These are phyloP conservation scores for Drosophila monieri DNA, from an alignment of 2,888 invertebrate species.

Conservation along the genomic window DNA sequence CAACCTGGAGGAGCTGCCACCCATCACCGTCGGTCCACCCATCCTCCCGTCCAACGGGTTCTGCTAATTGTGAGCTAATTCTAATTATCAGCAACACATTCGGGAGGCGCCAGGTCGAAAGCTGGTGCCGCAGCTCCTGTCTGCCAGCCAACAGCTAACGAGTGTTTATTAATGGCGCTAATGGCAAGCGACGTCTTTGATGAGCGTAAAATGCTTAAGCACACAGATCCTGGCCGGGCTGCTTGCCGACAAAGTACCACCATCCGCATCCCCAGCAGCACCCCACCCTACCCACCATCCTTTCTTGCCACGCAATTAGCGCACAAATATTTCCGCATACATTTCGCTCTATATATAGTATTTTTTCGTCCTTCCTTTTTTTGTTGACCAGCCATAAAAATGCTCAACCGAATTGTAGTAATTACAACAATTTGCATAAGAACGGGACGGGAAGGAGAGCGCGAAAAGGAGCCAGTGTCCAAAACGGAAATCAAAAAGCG, in stretches of 20 bases:
- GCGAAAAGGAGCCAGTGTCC: neutral
- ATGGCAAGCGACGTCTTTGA: conserved; percentile 74
- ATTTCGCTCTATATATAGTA: conserved; percentile 39
- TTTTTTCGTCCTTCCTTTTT: conserved; percentile 27
- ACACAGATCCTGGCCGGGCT: conserved; percentile 51
- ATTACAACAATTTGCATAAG: conserved; percentile 79
- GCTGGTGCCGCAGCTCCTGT: neutral
- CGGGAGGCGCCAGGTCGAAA: conserved; percentile 36
- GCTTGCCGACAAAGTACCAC: conserved; percentile 5
- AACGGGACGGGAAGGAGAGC: conserved; percentile 11
- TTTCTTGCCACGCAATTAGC: conserved; percentile 72
- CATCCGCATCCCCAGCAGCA: neutral
- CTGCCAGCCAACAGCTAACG: conserved; percentile 56
- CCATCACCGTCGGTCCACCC: conserved; percentile 9
- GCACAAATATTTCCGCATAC: conserved; percentile 76
- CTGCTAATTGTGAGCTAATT: conserved; percentile 75
- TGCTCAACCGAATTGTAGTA: conserved; percentile 80
- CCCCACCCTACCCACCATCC: neutral
- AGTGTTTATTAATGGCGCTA: conserved; percentile 79
- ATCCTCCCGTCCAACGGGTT: conserved; percentile 6
- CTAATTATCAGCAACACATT: conserved; percentile 78
- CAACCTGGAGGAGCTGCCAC: conserved; percentile 3
- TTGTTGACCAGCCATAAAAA: conserved; percentile 72
- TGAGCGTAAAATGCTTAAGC: conserved; percentile 65
- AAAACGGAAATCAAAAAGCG: conserved; percentile 75